Evolutionary conservation across 1,140 invertebrate genomes (phyloP).

Genomic region (Berghia stephanieae): DNA sequence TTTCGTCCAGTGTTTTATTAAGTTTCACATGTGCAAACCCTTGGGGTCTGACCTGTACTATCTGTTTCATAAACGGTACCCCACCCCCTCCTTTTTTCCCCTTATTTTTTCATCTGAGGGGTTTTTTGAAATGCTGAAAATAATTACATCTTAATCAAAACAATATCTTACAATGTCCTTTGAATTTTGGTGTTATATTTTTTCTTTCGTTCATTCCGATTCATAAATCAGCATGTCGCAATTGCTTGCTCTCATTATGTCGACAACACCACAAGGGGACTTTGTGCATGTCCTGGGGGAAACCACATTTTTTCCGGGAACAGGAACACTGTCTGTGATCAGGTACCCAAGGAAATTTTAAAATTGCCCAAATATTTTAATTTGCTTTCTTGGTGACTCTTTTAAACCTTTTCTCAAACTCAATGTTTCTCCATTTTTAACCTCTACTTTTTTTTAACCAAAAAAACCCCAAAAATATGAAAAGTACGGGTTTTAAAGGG

Average conservation of each 20-base stretch:
- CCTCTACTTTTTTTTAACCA: too few relatives aligned
- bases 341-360: slow-evolving; percentile 66
- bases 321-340: slow-evolving; percentile 73
- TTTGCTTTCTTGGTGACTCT: background rate
- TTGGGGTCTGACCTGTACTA: too few relatives aligned
- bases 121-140: too few relatives aligned
- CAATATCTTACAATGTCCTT: background rate
- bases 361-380: background rate
- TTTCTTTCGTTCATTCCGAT: slow-evolving; percentile 32
- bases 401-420: too few relatives aligned
- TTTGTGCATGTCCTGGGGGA: slow-evolving; percentile 88
- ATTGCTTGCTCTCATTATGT: slow-evolving; percentile 87
- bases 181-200: background rate
- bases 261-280: slow-evolving; percentile 84
- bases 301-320: slow-evolving; percentile 63
- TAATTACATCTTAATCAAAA: background rate
- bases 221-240: slow-evolving; percentile 76
- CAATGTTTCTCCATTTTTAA: too few relatives aligned
- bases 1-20: too few relatives aligned
- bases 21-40: too few relatives aligned
- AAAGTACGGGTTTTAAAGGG: background rate
- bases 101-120: too few relatives aligned
- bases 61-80: too few relatives aligned
- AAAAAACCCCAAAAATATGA: too few relatives aligned
- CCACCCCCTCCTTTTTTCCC: too few relatives aligned